Percentiles rank a stretch among this genome's conserved stretches.
These are phyloP conservation scores for Marisa cornuarietis DNA, from an alignment of 1,140 invertebrate species.

Conservation along the genomic window DNA sequence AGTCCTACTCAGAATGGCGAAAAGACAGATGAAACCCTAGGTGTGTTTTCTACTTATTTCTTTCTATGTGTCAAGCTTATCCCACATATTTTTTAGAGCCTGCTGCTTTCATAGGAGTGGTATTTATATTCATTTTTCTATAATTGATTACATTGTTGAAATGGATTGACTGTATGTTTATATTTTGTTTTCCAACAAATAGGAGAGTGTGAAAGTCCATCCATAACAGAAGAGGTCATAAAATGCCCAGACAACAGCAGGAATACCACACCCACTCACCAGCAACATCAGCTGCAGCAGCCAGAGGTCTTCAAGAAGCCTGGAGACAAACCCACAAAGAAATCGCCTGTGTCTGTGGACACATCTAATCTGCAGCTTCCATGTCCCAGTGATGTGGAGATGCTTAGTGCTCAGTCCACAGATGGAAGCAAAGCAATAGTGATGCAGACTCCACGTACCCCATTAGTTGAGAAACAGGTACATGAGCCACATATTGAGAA, in stretches of 20 bases:
- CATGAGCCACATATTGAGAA: background rate
- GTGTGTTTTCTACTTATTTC: too few relatives aligned
- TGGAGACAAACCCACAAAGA: slow-evolving; percentile 30
- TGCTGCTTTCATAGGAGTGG: too few relatives aligned
- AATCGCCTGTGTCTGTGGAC: slow-evolving; percentile 37
- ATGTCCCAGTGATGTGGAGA: slow-evolving; percentile 54
- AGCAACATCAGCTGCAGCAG: background rate
- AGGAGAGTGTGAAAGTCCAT: background rate
- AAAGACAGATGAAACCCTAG: background rate
- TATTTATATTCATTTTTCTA: too few relatives aligned
- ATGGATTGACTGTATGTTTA: too few relatives aligned
- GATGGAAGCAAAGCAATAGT: slow-evolving; percentile 35
- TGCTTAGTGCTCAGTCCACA: slow-evolving; percentile 59
- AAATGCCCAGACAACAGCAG: background rate
- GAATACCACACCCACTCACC: background rate
- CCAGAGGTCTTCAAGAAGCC: slow-evolving; percentile 37
- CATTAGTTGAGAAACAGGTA: slow-evolving; percentile 11
- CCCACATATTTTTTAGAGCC: too few relatives aligned
- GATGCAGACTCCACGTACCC: slow-evolving; percentile 13
- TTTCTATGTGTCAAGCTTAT: too few relatives aligned
- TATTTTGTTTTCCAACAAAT: too few relatives aligned
- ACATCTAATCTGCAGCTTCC: slow-evolving; percentile 33
- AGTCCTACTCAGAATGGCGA: background rate
- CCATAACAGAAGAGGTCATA: background rate
- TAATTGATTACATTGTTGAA: too few relatives aligned